A percentile compares a stretch with the other conserved stretches of the same genome.
Conservation (phyloP, 35 echinoderm and acorn worm genomes). For the Lytechinus pictus region DNA sequence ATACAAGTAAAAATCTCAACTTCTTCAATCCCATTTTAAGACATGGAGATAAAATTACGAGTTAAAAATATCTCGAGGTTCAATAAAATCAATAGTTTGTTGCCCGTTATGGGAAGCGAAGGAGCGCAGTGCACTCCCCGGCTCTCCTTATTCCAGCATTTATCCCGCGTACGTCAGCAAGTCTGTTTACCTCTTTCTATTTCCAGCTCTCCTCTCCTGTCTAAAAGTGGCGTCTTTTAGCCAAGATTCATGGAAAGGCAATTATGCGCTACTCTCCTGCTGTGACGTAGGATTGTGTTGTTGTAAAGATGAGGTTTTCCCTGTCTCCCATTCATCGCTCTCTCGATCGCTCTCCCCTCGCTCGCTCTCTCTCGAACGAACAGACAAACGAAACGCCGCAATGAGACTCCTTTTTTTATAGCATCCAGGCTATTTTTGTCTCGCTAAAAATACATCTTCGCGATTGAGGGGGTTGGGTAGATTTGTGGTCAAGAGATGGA, state of each 20-base stretch:
- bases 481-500: neutral
- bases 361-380: neutral
- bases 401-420: neutral
- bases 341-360: neutral
- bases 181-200: constrained; percentile 48
- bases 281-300: constrained; percentile 45
- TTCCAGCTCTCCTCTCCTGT: constrained; percentile 6
- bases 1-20: neutral
- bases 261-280: constrained; percentile 28
- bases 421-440: neutral
- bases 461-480: neutral
- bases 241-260: constrained; percentile 47
- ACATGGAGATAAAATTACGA: constrained; percentile 39
- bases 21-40: constrained; percentile 27
- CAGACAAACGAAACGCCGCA: neutral
- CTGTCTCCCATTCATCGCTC: neutral
- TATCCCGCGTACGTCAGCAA: constrained; percentile 40
- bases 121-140: neutral
- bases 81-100: constrained; percentile 50
- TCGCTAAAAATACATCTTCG: neutral
- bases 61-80: constrained; percentile 41
- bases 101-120: constrained; percentile 23
- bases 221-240: constrained; percentile 57
- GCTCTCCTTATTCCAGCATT: constrained; percentile 45
- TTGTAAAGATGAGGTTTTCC: constrained; percentile 34